Evolutionary conservation across 2,888 invertebrate genomes (phyloP).

Genomic region (Calliphora vomitoria): DNA sequence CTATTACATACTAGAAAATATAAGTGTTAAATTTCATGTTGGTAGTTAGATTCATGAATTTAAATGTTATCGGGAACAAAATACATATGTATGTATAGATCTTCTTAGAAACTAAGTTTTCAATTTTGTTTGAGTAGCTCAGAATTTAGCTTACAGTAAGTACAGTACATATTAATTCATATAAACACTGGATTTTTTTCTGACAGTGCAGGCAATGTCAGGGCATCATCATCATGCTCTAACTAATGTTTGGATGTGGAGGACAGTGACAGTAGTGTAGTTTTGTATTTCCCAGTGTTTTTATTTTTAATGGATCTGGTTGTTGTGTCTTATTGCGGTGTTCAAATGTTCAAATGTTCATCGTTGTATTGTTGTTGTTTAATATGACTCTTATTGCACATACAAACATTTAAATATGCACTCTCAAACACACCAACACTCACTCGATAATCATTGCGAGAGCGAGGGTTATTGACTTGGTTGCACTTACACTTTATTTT

Average conservation of each 20-base stretch:
- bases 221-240: no score
- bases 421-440: not conserved
- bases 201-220: no score
- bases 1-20: no score
- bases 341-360: slow-evolving; percentile 43
- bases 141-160: no score
- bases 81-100: no score
- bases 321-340: slow-evolving; percentile 40
- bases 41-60: no score
- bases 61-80: no score
- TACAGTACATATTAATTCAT: no score
- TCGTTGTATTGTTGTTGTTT: not conserved
- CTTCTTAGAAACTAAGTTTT: no score
- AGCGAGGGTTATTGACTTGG: slow-evolving; percentile 67
- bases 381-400: slow-evolving; percentile 42
- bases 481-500: slow-evolving; percentile 46
- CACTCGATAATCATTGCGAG: slow-evolving; percentile 25
- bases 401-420: not conserved
- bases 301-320: slow-evolving; percentile 19
- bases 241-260: not conserved
- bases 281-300: not conserved
- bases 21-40: no score
- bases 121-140: no score
- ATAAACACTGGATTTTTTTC: no score
- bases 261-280: not conserved